Evolutionary conservation across 2,888 invertebrate species (phyloP), one percentile per base, ranked within the genome.

Genomic region (Byasa hedistus): DNA sequence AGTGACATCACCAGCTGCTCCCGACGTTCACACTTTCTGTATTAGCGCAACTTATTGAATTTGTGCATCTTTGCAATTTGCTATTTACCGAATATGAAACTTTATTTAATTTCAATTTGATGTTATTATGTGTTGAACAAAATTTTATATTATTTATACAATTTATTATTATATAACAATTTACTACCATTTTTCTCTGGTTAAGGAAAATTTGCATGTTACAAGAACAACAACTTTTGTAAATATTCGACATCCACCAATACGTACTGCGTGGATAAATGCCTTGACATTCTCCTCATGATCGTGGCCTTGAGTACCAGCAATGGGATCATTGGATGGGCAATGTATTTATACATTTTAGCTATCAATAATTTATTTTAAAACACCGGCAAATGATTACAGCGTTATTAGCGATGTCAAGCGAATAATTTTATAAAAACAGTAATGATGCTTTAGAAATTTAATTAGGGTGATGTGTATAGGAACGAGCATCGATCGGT

Each of bases 401-500:
- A 48, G 19, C 5, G n/a, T 48, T n/a, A 48, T 19, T 12, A n/a
- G n/a, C n/a, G 2, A 48, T 8, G 5, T 5, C 19, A 48, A 4
- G 19, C 12, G 0, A n/a, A 48, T 48, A 48, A 48, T 48, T n/a
- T n/a, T n/a, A 19, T n/a, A 19, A 15, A 39, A 15, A 39, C 10
- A 0, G 10, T 32, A 32, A 32, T 39, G 12, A 39, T 0, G 12
- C 39, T 15, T 15, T 39, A 39, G 15, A 39, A 39, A 39, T 15
- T 48, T 64, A 62, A 64, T 69, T 66, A 32, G 7, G 56, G 68
- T 70, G 70, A 69, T 72, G 69, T 69, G 69, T 62, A 65, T 60
- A 64, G 61, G 58, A 55, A 60, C 57, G 66, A 66, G 68, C 71
- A 73, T 74, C 69, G 73, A 76, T 74, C 73, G 71, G 60, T 71